Evolutionary conservation across 1,140 invertebrate species (phyloP), one percentile per base, ranked within the genome.

Genomic region (Drosophila quadrilineata): DNA sequence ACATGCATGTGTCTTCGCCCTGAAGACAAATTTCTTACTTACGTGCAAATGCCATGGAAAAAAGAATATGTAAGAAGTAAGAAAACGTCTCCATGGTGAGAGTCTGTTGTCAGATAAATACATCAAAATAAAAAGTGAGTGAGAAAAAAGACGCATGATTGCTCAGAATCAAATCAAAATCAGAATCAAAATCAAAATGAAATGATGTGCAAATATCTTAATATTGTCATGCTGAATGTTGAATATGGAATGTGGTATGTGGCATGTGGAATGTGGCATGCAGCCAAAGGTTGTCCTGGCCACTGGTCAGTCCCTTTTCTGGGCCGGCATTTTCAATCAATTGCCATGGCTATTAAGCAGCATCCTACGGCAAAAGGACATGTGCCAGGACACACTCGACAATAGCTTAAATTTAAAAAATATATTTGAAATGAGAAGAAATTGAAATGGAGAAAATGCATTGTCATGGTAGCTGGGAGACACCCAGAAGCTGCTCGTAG

Each of bases 201-300:
- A 74, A 73, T 82, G 69, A 85, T 84, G 64, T 77, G 76, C 79
- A 77, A 69, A 33, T 77, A 84, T 70, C 64, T 59, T 79, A 74
- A 84, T 84, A 85, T 85, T 50, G 33, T 38, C 48, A 66, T n/a
- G n/a, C n/a, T n/a, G n/a, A n/a, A n/a, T n/a, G n/a, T n/a, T n/a
- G 45, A 41, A 68, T 74, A 40, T 12, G 22, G 19, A 26, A 36
- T 52, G n/a, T n/a, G n/a, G n/a, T 17, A 28, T 38, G 6, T n/a
- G n/a, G 45, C 43, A 68, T 74, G 46, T 12, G 22, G 19, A 26
- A 36, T 52, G n/a, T n/a, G n/a, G n/a, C 22, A 28, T 38, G 6
- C 36, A 40, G 21, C 33, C 16, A 8, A 56, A 22, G 31, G 71
- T 82, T 66, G 69, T 66, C 79, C 79, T 71, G 77, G 70, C 41